Percentiles rank a stretch among this genome's conserved stretches.
phyloP scores from a whole-genome alignment of 2,888 invertebrate genomes.

The Adineta ricciae region DNA sequence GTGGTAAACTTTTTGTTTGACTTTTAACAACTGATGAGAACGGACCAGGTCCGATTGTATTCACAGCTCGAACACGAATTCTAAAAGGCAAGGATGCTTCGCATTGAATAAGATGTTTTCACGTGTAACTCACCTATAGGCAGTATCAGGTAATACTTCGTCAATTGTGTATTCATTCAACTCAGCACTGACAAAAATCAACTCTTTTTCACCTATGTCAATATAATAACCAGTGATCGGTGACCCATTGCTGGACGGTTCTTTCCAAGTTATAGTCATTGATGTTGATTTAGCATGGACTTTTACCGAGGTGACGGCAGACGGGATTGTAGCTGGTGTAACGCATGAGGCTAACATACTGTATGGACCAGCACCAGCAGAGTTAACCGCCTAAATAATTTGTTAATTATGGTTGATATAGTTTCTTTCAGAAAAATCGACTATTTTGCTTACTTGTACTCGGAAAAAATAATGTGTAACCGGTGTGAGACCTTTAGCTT shows the following conservation, averaged over 20 bases:
- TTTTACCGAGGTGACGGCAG: slow-evolving; percentile 54
- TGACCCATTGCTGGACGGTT: slow-evolving; percentile 66
- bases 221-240: slow-evolving; percentile 67
- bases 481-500: slow-evolving; percentile 64
- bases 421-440: too few species aligned
- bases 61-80: slow-evolving; percentile 75
- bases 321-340: slow-evolving; percentile 72
- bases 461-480: slow-evolving; percentile 71
- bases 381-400: background rate
- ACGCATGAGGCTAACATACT: slow-evolving; percentile 60
- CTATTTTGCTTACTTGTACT: slow-evolving; percentile 53
- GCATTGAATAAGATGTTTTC: background rate
- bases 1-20: slow-evolving; percentile 70
- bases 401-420: background rate
- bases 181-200: background rate
- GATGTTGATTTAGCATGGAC: slow-evolving; percentile 55
- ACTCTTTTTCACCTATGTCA: slow-evolving; percentile 26
- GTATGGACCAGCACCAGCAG: slow-evolving; percentile 67
- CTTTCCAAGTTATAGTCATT: slow-evolving; percentile 61
- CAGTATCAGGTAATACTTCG: slow-evolving; percentile 21
- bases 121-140: background rate
- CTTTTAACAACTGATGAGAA: slow-evolving; percentile 65
- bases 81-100: slow-evolving; percentile 48
- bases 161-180: slow-evolving; percentile 3
- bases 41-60: slow-evolving; percentile 67